phyloP scores from a whole-genome alignment of 2,888 invertebrate species.

The Drosophila cognata region DNA sequence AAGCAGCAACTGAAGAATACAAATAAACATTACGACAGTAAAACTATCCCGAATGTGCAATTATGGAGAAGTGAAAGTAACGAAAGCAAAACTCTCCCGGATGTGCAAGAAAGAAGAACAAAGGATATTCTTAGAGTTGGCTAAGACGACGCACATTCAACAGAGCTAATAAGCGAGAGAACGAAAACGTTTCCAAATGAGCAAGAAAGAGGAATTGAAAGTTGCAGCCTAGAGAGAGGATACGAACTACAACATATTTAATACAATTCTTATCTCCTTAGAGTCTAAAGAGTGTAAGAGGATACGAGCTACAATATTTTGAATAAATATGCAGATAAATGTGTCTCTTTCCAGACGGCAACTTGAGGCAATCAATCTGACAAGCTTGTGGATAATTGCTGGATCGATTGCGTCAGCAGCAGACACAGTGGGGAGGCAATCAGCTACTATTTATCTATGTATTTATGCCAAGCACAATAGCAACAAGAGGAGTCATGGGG shows the following conservation, averaged over 20 bases:
- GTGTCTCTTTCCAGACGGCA: not conserved
- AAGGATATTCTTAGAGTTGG: not conserved
- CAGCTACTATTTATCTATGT: not conserved
- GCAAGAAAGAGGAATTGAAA: too few relatives aligned
- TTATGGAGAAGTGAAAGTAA: not conserved
- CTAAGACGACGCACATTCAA: not conserved
- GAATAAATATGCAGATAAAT: not conserved
- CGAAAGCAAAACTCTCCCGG: not conserved
- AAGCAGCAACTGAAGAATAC: not conserved
- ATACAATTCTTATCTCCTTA: not conserved
- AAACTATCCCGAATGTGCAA: not conserved
- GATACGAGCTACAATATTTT: not conserved
- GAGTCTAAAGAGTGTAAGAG: not conserved
- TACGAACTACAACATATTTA: not conserved
- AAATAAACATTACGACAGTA: not conserved
- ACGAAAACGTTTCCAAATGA: too few relatives aligned
- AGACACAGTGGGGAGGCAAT: conserved; percentile 20
- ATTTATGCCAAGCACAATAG: conserved; percentile 17
- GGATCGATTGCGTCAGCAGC: conserved; percentile 23
- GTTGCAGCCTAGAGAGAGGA: not conserved
- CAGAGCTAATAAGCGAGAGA: not conserved
- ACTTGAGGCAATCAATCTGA: not conserved
- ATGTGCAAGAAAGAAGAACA: not conserved
- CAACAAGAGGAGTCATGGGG: conserved; percentile 7
- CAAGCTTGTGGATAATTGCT: conserved; percentile 2